Conservation (phyloP, 2,113 vertebrate genomes). For the Shinisaurus crocodilurus region DNA sequence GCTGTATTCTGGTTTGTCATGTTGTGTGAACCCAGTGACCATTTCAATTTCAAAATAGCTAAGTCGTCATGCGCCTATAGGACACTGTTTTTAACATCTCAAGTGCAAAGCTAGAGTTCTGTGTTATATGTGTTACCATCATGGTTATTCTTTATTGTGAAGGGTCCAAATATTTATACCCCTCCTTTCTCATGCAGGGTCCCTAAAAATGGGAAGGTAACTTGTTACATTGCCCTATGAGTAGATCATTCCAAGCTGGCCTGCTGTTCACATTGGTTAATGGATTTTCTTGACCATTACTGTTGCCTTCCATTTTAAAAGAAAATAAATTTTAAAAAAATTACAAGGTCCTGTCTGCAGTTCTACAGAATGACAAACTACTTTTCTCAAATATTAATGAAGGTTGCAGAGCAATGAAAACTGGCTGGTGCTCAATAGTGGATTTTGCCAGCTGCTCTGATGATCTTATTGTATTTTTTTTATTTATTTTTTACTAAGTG, state of each 20-base stretch:
- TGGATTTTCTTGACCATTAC: neutral
- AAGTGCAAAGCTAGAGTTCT: no score
- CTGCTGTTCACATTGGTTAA: neutral
- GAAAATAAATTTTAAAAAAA: neutral
- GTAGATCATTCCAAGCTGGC: neutral
- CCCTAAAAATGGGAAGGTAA: neutral
- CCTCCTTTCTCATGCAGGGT: no score
- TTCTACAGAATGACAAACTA: neutral
- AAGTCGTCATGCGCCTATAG: neutral
- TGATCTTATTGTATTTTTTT: neutral
- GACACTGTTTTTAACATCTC: no score
- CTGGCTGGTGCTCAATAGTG: neutral
- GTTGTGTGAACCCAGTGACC: neutral
- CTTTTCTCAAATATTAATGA: conserved; percentile 9
- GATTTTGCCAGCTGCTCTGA: conserved; percentile 23
- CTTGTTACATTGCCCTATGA: neutral
- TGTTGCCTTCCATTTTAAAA: neutral
- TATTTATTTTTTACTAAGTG: neutral
- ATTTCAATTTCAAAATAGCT: neutral
- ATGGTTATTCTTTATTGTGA: no score
- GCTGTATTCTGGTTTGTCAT: neutral
- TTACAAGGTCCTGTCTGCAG: neutral
- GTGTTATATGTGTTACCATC: no score
- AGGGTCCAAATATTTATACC: no score
- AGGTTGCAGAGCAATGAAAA: conserved; percentile 32